Evolutionary conservation across 2,797 vertebrate species (phyloP).

Genomic region (Pelodytes ibericus): DNA sequence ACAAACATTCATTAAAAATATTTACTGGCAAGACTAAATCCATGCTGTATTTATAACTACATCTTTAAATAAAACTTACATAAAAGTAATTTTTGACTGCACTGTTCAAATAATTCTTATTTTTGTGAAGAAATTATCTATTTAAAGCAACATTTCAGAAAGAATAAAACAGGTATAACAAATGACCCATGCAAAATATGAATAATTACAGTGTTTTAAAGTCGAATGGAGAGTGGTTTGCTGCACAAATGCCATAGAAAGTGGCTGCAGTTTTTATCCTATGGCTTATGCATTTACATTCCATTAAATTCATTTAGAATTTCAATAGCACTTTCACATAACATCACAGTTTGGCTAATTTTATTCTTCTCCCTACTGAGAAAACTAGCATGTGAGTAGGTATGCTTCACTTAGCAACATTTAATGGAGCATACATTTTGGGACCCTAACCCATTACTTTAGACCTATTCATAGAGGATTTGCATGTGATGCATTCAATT

Average conservation of each 20-base stretch:
- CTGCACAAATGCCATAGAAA: background rate
- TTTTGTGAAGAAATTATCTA: too few species aligned
- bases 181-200: background rate
- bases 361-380: constrained; percentile 15
- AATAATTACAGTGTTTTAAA: background rate
- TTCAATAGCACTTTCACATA: constrained; percentile 29
- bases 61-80: background rate
- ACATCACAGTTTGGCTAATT: constrained; percentile 31
- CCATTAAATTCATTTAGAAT: constrained; percentile 27
- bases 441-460: background rate
- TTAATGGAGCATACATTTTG: constrained; percentile 3
- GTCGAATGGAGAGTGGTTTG: background rate
- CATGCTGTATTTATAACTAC: background rate
- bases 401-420: constrained; percentile 8
- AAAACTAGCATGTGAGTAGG: constrained; percentile 14
- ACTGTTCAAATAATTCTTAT: background rate
- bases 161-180: background rate
- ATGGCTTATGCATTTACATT: constrained; percentile 16
- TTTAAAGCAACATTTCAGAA: background rate
- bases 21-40: too few species aligned
- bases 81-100: background rate
- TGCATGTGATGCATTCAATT: background rate
- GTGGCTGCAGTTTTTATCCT: background rate
- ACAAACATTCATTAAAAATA: too few species aligned
- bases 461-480: constrained; percentile 1